phyloP scores from a whole-genome alignment of 2,113 vertebrate species.

The Setophaga kirtlandii region DNA sequence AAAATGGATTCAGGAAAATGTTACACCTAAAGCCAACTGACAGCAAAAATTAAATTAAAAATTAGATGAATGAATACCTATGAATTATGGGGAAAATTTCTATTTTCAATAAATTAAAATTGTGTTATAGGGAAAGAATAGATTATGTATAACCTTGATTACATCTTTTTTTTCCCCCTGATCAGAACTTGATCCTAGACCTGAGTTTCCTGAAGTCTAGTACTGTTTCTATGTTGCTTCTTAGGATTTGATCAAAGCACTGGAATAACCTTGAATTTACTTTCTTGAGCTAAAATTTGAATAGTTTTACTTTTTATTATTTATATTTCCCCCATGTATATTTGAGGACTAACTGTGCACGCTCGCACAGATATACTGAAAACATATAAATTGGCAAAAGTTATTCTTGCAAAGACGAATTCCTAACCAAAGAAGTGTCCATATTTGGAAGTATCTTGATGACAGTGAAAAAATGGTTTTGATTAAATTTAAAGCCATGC shows the following conservation, averaged over 20 bases:
- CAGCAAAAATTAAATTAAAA: not conserved
- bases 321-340: not conserved
- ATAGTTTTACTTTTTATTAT: not conserved
- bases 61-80: not conserved
- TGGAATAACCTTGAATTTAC: not conserved
- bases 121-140: not conserved
- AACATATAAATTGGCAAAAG: not conserved
- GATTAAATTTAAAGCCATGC: not conserved
- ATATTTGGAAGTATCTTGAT: not conserved
- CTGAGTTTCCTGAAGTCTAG: not conserved
- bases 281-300: not conserved
- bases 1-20: not conserved
- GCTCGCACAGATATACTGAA: not conserved
- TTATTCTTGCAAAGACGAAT: not conserved
- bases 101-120: not conserved
- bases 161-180: fast-evolving
- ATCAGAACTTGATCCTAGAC: not conserved
- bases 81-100: not conserved
- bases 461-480: not conserved
- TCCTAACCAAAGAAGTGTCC: not conserved
- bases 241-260: not conserved
- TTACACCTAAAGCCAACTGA: not conserved
- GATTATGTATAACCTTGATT: not conserved
- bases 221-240: not conserved
- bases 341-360: not conserved